Conservation (phyloP, 2,113 vertebrate genomes). For the Cranoglanis bouderius region DNA sequence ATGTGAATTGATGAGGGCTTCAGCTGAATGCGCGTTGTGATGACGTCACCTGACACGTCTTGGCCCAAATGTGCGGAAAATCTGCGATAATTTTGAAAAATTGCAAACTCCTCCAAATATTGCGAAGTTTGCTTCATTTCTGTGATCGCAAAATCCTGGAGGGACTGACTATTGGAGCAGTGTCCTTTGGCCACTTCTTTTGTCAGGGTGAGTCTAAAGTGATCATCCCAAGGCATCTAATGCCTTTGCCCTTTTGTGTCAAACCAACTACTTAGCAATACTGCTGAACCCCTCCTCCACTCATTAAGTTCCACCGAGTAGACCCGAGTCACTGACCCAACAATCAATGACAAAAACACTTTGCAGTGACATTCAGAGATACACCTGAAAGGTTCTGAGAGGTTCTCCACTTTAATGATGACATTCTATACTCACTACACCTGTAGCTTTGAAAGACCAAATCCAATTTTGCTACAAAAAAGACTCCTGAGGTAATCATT, state of each 20-base stretch:
- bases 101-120: too few species aligned
- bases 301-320: slow-evolving; percentile 20
- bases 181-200: slow-evolving; percentile 42
- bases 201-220: slow-evolving; percentile 54
- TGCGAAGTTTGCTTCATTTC: too few species aligned
- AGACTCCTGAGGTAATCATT: slow-evolving; percentile 10
- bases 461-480: slow-evolving; percentile 33
- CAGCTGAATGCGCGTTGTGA: too few species aligned
- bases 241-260: slow-evolving; percentile 71
- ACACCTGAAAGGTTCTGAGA: slow-evolving; percentile 14
- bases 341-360: background rate
- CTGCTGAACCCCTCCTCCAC: slow-evolving; percentile 41
- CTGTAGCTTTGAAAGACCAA: slow-evolving; percentile 7
- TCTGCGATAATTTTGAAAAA: too few species aligned
- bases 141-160: too few species aligned
- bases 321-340: slow-evolving; percentile 42
- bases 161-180: slow-evolving; percentile 15
- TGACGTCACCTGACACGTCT: too few species aligned
- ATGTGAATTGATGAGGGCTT: too few species aligned
- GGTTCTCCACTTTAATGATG: background rate
- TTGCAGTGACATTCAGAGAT: slow-evolving; percentile 22
- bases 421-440: slow-evolving; percentile 36
- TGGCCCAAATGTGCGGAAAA: too few species aligned
- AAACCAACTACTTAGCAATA: slow-evolving; percentile 60
- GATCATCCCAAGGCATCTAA: slow-evolving; percentile 56